Base-by-base conservation (phyloP, 2,797 vertebrate species). In the Botia almorhae region DNA sequence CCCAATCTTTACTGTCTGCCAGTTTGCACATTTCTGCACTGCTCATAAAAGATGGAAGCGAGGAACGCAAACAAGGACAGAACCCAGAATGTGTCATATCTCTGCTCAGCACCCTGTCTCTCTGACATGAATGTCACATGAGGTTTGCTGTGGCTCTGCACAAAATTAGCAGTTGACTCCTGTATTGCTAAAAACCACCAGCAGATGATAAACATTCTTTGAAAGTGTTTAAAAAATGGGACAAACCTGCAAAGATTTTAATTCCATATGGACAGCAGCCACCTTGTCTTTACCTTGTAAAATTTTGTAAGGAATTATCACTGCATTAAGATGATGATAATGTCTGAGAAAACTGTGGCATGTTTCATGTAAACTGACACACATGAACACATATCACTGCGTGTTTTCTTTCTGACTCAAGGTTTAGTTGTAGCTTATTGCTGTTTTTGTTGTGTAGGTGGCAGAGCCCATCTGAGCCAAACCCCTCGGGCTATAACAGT, bases 81-180 rank as follows among this genome's bases (percentile, higher is more conserved):
- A 80, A 46, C 61, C 21, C 46, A 51, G 76, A 67, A 39, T 14
- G 36, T 61, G 63, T 46, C 64, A 69, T 74, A 79, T 63, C 39
- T 82, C 29, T 1, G 8, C 70, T 70, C 36, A 17, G 51, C 71
- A 69, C 50, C 53, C 55, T 58, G 21, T 82, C 61, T 78, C 29
- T 78, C 64, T 74, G 29, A 78, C 63, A 50, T 50, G 26, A 72
- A 8, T 61, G 64, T 69, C 64, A 79, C 21, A 58, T 73, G 69
- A 74, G 61, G 29, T 50, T 60, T 60, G 19, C 51, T 46, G 43
- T 46, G 43, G 43, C 50, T 64, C 46, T 77, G 51, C 63, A 50
- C 60, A 16, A 68, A 70, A 83, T 75, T 64, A 71, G 77, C 72
- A 83, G 58, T 69, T 70, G 21, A 46, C 33, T 74, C 68, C 56